Evolutionary conservation across 2,797 vertebrate genomes (phyloP), one percentile per base, ranked within the genome.

Genomic region (Hephaestus fuliginosus): DNA sequence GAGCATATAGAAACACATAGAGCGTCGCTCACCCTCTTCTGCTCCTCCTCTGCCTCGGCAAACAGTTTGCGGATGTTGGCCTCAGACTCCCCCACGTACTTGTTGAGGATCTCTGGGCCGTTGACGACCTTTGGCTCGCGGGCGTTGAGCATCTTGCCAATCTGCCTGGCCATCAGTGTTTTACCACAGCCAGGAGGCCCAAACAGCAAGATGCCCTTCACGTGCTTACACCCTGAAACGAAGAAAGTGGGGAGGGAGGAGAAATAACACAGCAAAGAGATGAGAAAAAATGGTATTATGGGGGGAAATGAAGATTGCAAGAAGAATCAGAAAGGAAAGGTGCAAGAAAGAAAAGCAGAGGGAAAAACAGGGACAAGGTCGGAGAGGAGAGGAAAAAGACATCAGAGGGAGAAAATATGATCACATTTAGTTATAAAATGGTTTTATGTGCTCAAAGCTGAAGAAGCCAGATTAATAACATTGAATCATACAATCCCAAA

Each of bases 11-110:
- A 72, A 39, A 53, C 0, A 2, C 5, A 7, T 0, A 0, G 20
- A 73, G 41, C 7, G 0, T 41, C 49, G 68, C 95, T 95, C 88
- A 99, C 98, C 96, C 97, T 96, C 88, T 97, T 97, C 88, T 99
- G 98, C 68, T 99, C 98, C 0, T 99, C 98, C 88, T 99, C 98
- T 0, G 98, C 98, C 6, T 99, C 98, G 3, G 98, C 98, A 20
- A 99, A 99, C 81, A 99, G 96, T 85, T 99, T 99, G 53, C 98
- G 95, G 91, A 99, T 98, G 94, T 99, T 99, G 80, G 98, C 98
- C 85, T 99, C 98, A 0, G 98, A 99, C 88, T 99, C 98, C 1
- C 98, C 98, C 12, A 99, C 98, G 0, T 98, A 99, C 56, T 99
- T 99, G 91, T 99, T 99, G 77, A 99, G 97, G 90, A 99, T 99